phyloP scores from a whole-genome alignment of 2,888 invertebrate species.

The Smittia sp. region DNA sequence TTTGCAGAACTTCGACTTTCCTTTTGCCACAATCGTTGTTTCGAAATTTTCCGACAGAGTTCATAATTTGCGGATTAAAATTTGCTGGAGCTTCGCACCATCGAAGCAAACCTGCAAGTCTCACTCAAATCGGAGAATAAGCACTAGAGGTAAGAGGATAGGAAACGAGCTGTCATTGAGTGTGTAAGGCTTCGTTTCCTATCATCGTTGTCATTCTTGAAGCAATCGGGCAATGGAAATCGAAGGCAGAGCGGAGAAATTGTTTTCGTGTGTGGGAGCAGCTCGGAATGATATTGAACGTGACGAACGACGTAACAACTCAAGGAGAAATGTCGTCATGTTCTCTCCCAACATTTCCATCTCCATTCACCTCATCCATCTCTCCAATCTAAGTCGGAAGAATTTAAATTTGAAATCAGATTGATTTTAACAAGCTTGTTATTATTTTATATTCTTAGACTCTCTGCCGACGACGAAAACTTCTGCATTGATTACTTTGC shows the following conservation, averaged over 20 bases:
- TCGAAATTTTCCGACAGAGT: too few species aligned
- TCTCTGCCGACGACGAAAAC: neutral
- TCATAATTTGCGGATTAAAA: too few species aligned
- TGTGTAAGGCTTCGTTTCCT: too few species aligned
- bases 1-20: too few species aligned
- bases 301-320: constrained; percentile 33
- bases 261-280: too few species aligned
- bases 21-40: too few species aligned
- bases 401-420: constrained; percentile 36
- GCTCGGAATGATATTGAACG: constrained; percentile 10
- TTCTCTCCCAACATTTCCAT: neutral
- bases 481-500: constrained; percentile 24
- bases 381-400: neutral
- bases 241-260: too few species aligned
- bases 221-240: neutral
- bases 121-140: constrained; percentile 34
- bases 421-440: constrained; percentile 7
- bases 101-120: constrained; percentile 19
- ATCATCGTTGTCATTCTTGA: neutral
- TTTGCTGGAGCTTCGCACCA: too few species aligned
- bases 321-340: too few species aligned
- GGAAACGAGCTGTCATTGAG: neutral
- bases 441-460: neutral
- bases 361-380: neutral
- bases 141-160: constrained; percentile 26